Conservation (phyloP, 2,113 vertebrate genomes). For the Zapus hudsonius region DNA sequence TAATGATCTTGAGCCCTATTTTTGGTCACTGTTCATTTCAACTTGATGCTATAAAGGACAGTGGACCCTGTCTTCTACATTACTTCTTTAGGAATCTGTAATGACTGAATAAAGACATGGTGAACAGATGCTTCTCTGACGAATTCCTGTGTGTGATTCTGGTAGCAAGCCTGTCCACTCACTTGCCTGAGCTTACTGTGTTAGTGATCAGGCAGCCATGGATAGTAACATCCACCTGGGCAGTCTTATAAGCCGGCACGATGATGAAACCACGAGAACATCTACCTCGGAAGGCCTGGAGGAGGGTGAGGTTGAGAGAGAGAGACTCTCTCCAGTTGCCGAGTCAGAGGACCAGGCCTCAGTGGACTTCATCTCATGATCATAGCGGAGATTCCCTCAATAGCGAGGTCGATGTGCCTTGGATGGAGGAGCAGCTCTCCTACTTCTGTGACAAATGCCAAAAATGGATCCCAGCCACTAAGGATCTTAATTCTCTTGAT, state of each 20-base stretch:
- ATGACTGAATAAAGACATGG: too few species aligned
- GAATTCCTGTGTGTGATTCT: not conserved
- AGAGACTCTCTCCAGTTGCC: slow-evolving; percentile 96
- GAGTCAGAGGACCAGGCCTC: slow-evolving; percentile 97
- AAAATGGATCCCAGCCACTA: slow-evolving; percentile 97
- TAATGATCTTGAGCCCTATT: too few species aligned
- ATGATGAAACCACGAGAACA: slow-evolving; percentile 92
- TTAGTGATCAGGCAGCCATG: slow-evolving; percentile 83
- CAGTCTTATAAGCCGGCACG: slow-evolving; percentile 84
- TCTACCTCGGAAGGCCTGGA: slow-evolving; percentile 95
- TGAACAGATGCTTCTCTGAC: slow-evolving; percentile 51
- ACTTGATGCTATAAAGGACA: too few species aligned
- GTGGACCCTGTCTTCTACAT: too few species aligned
- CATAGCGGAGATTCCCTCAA: slow-evolving; percentile 97
- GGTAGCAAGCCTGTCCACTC: not conserved
- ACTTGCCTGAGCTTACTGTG: not conserved
- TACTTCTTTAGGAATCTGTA: too few species aligned
- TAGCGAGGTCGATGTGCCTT: slow-evolving; percentile 94
- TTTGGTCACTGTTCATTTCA: too few species aligned
- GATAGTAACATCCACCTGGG: slow-evolving; percentile 90
- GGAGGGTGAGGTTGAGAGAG: slow-evolving; percentile 98
- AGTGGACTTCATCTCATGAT: slow-evolving; percentile 96
- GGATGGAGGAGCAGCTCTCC: slow-evolving; percentile 93
- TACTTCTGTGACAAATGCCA: slow-evolving; percentile 98
- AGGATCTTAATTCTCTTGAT: slow-evolving; percentile 70